Conservation (phyloP, 2,797 vertebrate genomes). For the Hylomyscus alleni region DNA sequence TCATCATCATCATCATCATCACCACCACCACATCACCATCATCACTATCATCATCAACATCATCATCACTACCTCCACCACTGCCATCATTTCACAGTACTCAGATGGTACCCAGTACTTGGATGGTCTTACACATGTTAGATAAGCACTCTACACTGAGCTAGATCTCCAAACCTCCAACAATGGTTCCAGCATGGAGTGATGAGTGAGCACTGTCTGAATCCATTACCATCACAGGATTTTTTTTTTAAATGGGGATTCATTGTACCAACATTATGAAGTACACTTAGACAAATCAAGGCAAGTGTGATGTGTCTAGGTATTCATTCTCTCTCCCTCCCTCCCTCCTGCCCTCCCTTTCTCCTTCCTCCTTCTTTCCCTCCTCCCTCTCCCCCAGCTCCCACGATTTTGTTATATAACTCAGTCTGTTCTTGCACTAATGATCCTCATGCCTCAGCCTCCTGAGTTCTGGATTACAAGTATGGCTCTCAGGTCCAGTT, state of each 20-base stretch:
- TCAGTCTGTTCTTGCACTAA: background rate
- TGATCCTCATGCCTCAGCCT: background rate
- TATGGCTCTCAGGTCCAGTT: background rate
- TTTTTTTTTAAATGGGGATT: background rate
- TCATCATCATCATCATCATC: background rate
- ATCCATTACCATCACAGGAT: background rate
- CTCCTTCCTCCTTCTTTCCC: fast-evolving
- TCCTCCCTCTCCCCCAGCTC: fast-evolving
- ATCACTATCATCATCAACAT: background rate
- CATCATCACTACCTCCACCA: background rate
- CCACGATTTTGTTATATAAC: background rate
- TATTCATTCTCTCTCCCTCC: background rate
- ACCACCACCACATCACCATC: background rate
- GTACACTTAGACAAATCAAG: background rate
- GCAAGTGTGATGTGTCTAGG: background rate
- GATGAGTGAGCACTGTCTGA: background rate
- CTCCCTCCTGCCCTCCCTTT: fast-evolving
- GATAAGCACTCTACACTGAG: background rate
- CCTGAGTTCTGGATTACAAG: background rate
- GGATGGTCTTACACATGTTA: background rate
- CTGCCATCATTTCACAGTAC: background rate
- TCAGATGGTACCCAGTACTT: background rate
- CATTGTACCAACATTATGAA: background rate
- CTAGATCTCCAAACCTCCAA: background rate
- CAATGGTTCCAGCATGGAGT: background rate